phyloP scores from a whole-genome alignment of 2,888 invertebrate species.

The Nymphalis polychloros region DNA sequence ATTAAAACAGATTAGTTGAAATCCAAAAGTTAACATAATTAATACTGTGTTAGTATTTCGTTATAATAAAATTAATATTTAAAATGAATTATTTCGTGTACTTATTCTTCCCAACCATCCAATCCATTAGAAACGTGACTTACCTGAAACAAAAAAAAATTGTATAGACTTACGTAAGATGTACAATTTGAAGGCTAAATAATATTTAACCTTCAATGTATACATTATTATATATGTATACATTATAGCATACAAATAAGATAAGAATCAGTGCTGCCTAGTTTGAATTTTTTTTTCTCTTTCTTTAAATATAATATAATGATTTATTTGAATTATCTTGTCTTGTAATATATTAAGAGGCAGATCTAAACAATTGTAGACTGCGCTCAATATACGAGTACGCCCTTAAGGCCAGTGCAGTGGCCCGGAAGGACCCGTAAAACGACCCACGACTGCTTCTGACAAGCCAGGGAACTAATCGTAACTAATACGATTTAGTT shows the following conservation, averaged over 20 bases:
- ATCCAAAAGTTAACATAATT: slow-evolving; percentile 16
- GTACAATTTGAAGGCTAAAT: too few species aligned
- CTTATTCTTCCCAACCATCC: neutral
- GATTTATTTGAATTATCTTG: neutral
- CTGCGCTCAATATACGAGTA: slow-evolving; percentile 32
- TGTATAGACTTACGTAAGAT: too few species aligned
- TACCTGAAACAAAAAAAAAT: slow-evolving; percentile 33
- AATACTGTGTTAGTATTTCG: neutral
- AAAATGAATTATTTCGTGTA: neutral
- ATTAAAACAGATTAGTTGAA: slow-evolving; percentile 23
- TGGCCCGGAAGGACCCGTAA: slow-evolving; percentile 66
- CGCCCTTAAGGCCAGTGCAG: slow-evolving; percentile 57
- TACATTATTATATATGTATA: too few species aligned
- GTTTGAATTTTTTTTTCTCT: too few species aligned
- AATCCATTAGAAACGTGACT: slow-evolving; percentile 3
- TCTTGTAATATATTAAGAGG: neutral
- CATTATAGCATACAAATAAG: too few species aligned
- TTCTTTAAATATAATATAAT: neutral
- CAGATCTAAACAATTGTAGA: slow-evolving; percentile 29
- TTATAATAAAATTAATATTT: neutral
- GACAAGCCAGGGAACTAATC: slow-evolving; percentile 74
- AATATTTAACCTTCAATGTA: too few species aligned
- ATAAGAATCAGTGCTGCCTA: too few species aligned
- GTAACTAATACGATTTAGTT: slow-evolving; percentile 57
- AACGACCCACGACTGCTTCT: slow-evolving; percentile 61